A percentile compares a stretch with the other conserved stretches of the same genome.
Conservation (phyloP, 2,888 invertebrate species). For the Psococerastis gibbosa region DNA sequence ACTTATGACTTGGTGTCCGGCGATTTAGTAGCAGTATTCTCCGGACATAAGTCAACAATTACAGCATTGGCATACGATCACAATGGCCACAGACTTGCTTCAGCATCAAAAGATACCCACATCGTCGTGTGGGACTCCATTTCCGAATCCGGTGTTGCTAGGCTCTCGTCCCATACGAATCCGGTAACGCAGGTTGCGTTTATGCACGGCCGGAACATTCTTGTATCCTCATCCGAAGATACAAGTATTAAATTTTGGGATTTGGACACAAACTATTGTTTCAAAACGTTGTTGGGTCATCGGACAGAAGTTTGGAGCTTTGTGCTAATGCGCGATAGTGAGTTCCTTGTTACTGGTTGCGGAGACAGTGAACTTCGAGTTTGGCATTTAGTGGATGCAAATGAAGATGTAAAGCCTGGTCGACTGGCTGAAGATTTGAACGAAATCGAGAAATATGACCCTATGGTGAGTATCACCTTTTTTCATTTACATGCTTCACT, state of each 20-base stretch:
- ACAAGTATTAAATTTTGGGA: slow-evolving; percentile 96
- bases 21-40: slow-evolving; percentile 50
- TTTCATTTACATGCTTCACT: neutral
- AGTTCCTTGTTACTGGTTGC: slow-evolving; percentile 72
- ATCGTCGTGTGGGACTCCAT: slow-evolving; percentile 90
- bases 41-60: slow-evolving; percentile 73
- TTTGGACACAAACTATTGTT: slow-evolving; percentile 83
- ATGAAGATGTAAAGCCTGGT: slow-evolving; percentile 24
- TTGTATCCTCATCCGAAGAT: slow-evolving; percentile 79
- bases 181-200: slow-evolving; percentile 66
- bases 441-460: slow-evolving; percentile 29
- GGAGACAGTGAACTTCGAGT: slow-evolving; percentile 68
- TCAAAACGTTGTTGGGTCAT: slow-evolving; percentile 82
- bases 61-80: slow-evolving; percentile 67
- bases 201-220: slow-evolving; percentile 43
- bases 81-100: slow-evolving; percentile 66
- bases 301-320: slow-evolving; percentile 80
- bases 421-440: slow-evolving; percentile 34
- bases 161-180: slow-evolving; percentile 84
- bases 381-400: slow-evolving; percentile 53
- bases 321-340: slow-evolving; percentile 54
- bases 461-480: slow-evolving; percentile 28
- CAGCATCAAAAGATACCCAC: slow-evolving; percentile 85
- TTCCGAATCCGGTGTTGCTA: slow-evolving; percentile 71
- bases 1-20: slow-evolving; percentile 59